Evolutionary conservation across 1,140 invertebrate genomes (phyloP).

Genomic region (Drosophila setifemur): DNA sequence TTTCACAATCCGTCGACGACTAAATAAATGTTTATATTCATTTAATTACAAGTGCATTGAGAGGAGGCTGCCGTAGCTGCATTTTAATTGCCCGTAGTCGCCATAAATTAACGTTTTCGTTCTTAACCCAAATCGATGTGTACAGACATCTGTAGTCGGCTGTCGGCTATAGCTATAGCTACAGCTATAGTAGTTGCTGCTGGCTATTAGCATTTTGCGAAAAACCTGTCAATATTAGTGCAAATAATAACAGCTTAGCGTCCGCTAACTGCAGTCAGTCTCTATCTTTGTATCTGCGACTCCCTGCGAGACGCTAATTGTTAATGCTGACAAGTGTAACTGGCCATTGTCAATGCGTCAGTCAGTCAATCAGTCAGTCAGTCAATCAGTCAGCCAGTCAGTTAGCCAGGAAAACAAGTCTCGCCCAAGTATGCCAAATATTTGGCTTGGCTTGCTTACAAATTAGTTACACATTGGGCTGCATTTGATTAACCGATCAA

Average conservation of each 20-base stretch:
- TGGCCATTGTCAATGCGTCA: constrained; percentile 34
- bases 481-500: constrained; percentile 53
- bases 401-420: constrained; percentile 53
- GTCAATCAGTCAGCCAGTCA: constrained; percentile 10
- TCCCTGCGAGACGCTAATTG: constrained; percentile 67
- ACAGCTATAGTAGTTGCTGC: constrained; percentile 8
- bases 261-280: constrained; percentile 48
- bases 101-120: constrained; percentile 62
- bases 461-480: constrained; percentile 61
- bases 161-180: neutral
- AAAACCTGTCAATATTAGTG: constrained; percentile 81
- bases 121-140: constrained; percentile 73
- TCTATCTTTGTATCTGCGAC: constrained; percentile 34
- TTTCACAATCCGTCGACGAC: constrained; percentile 51
- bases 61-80: constrained; percentile 48
- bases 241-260: constrained; percentile 77
- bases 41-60: constrained; percentile 74
- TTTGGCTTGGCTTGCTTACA: constrained; percentile 57
- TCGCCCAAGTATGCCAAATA: constrained; percentile 74
- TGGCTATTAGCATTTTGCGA: constrained; percentile 73
- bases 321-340: constrained; percentile 75
- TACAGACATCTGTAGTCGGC: constrained; percentile 38
- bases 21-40: constrained; percentile 79
- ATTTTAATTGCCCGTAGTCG: constrained; percentile 69
- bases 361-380: constrained; percentile 12